Evolutionary conservation across 2,888 invertebrate genomes (phyloP).

Genomic region (Beris chalybata): DNA sequence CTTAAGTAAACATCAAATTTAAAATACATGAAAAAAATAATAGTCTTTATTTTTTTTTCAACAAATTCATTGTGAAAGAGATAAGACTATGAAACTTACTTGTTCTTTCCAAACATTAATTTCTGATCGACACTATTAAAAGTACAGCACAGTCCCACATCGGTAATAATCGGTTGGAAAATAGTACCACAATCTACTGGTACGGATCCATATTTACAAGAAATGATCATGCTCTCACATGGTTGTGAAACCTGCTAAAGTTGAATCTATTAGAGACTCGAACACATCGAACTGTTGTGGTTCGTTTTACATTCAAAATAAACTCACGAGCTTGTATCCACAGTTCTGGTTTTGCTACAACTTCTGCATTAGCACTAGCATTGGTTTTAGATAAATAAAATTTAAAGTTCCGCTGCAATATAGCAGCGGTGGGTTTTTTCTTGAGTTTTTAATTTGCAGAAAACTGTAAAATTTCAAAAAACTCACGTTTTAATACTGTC

Average conservation of each 20-base stretch:
- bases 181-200: constrained; percentile 65
- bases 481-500: constrained; percentile 55
- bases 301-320: constrained; percentile 7
- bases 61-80: too few species aligned
- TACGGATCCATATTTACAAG: constrained; percentile 68
- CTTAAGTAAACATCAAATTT: too few species aligned
- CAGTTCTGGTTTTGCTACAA: neutral
- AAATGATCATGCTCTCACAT: constrained; percentile 69
- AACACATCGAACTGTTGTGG: neutral
- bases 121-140: constrained; percentile 75
- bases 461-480: neutral
- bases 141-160: constrained; percentile 82
- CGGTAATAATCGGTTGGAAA: constrained; percentile 75
- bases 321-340: neutral
- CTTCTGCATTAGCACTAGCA: neutral
- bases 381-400: neutral
- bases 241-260: constrained; percentile 69
- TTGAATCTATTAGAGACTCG: neutral
- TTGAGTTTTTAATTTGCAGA: constrained; percentile 3
- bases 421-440: neutral
- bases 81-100: constrained; percentile 46
- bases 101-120: constrained; percentile 69
- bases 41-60: too few species aligned
- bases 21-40: too few species aligned
- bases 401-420: neutral